Evolutionary conservation across 2,888 invertebrate species (phyloP).

Genomic region (Ptilodon capucinus): DNA sequence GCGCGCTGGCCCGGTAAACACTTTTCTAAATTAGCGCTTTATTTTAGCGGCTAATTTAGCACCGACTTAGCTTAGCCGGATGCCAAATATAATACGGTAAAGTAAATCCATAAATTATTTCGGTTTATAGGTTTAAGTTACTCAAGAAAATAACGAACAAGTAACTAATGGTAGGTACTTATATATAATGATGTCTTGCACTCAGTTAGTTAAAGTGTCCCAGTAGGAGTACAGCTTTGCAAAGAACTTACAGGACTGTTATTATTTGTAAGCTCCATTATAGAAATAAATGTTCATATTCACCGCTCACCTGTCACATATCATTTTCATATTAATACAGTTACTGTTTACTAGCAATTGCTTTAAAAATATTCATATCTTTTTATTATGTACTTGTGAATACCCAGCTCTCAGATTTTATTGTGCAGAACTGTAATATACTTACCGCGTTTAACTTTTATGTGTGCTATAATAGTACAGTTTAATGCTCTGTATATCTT

Average conservation of each 20-base stretch:
- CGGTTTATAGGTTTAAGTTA: no score
- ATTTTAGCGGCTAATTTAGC: background rate
- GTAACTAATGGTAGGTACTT: no score
- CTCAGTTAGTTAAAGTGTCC: no score
- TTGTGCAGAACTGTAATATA: background rate
- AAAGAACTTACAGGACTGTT: no score
- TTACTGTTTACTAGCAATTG: background rate
- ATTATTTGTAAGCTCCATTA: background rate
- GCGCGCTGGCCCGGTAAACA: background rate
- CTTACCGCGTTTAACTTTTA: background rate
- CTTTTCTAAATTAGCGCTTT: background rate
- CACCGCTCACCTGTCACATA: background rate
- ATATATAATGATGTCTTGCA: no score
- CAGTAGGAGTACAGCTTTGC: no score
- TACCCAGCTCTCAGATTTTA: background rate
- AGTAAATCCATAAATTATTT: background rate
- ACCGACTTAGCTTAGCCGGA: background rate
- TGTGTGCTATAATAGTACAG: background rate
- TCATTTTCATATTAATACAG: background rate
- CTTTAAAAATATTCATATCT: background rate
- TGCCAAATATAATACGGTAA: background rate
- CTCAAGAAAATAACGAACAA: no score
- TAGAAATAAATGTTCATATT: background rate
- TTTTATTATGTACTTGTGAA: background rate
- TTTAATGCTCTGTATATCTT: background rate